These are phyloP conservation scores for Ophioninae sp. DNA, from an alignment of 2,888 invertebrate species.

Conservation along the genomic window DNA sequence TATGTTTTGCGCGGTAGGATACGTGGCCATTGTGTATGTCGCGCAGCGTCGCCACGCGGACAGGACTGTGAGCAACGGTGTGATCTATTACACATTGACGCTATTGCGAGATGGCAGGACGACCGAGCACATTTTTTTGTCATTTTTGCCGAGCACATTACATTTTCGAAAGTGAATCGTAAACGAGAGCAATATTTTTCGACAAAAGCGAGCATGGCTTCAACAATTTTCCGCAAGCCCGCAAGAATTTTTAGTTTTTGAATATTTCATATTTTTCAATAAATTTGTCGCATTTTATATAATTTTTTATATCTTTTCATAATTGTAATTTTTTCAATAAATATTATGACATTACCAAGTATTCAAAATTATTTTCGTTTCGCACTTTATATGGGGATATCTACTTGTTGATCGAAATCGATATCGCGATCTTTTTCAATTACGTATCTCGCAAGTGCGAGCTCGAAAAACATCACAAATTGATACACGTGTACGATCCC, in stretches of 20 bases:
- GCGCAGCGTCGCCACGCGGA: conserved; percentile 28
- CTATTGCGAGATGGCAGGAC: conserved; percentile 36
- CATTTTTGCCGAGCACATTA: too few species aligned
- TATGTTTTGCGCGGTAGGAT: conserved; percentile 19
- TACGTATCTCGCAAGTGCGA: not conserved
- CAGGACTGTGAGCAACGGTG: conserved; percentile 42
- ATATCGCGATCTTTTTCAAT: not conserved
- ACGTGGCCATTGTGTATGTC: conserved; percentile 1
- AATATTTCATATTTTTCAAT: too few species aligned
- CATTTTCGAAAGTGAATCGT: conserved; percentile 12
- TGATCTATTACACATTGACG: conserved; percentile 35
- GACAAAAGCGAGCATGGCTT: not conserved
- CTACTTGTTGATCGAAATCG: not conserved
- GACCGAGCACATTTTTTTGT: conserved; percentile 35
- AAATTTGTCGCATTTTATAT: too few species aligned
- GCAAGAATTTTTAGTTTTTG: not conserved
- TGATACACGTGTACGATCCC: not conserved
- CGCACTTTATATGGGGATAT: not conserved
- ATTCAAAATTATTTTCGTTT: not conserved
- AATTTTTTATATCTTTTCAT: not conserved
- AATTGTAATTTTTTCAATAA: not conserved
- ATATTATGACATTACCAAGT: not conserved
- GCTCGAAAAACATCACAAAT: not conserved
- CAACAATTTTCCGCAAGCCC: not conserved
- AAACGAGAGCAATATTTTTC: not conserved